A percentile compares a stretch with the other conserved stretches of the same genome.
Evolutionary conservation across 2,113 vertebrate genomes (phyloP).

Genomic region (Malurus cyaneus): DNA sequence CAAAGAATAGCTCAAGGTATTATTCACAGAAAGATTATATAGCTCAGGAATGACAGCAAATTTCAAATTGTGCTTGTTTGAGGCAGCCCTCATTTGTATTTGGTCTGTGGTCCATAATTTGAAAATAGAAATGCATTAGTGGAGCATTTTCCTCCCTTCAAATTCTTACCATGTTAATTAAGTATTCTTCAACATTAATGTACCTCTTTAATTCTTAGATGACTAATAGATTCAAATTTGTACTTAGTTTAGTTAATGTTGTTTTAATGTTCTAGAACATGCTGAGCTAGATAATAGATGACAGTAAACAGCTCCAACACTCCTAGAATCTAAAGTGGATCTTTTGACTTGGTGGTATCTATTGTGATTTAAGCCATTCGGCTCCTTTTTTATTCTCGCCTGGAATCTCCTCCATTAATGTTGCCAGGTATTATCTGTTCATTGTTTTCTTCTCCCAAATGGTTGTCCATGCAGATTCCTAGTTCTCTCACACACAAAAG

Average conservation of each 20-base stretch:
- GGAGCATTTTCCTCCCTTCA: not conserved
- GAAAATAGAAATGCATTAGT: not conserved
- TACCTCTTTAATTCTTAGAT: not conserved
- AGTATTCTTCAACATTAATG: not conserved
- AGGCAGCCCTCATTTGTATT: not conserved
- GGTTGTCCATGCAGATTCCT: not conserved
- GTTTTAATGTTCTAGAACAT: not conserved
- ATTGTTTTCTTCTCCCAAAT: not conserved
- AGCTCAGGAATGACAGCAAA: not conserved
- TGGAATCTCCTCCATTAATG: not conserved
- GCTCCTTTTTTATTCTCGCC: not conserved
- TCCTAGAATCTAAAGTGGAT: not conserved
- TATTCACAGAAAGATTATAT: not conserved
- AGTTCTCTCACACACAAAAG: not conserved
- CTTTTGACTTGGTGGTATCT: not conserved
- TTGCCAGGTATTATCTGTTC: not conserved
- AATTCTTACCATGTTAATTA: not conserved
- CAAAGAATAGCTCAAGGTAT: slow-evolving; percentile 6
- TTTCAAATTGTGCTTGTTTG: not conserved
- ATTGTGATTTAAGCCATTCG: not conserved
- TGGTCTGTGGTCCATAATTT: not conserved
- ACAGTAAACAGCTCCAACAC: not conserved
- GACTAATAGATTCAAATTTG: not conserved
- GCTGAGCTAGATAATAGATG: not conserved
- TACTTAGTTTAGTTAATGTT: not conserved